phyloP scores from a whole-genome alignment of 2,797 vertebrate species.

The Leucoraja ocellata region DNA sequence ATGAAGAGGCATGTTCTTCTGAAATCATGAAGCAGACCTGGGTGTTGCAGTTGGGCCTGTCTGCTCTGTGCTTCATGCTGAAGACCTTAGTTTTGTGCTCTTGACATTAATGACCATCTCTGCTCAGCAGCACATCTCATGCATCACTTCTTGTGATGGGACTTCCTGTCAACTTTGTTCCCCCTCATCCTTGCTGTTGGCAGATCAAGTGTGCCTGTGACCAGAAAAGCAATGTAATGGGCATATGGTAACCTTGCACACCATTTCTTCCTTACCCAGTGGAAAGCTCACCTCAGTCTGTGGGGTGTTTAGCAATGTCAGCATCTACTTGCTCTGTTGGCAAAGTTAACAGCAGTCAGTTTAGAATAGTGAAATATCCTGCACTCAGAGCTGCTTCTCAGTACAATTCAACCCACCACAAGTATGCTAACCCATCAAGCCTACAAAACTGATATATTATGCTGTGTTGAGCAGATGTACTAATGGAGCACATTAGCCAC shows the following conservation, averaged over 20 bases:
- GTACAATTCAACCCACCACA: background rate
- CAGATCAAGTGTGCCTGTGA: background rate
- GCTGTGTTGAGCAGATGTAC: too few relatives aligned
- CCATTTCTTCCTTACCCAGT: background rate
- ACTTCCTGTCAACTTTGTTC: background rate
- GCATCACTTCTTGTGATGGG: too few relatives aligned
- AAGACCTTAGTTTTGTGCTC: background rate
- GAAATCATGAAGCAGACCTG: background rate
- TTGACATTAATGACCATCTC: background rate
- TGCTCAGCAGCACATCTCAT: background rate
- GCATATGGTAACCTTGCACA: background rate
- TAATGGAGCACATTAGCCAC: too few relatives aligned
- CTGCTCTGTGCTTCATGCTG: background rate
- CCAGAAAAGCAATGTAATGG: background rate
- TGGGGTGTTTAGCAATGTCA: background rate
- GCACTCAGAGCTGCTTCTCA: background rate
- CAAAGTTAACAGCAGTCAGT: background rate
- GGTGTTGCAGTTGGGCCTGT: background rate
- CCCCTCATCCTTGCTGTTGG: background rate
- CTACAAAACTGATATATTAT: too few relatives aligned
- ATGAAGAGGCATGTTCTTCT: background rate
- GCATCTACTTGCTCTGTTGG: background rate
- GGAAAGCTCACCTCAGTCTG: background rate
- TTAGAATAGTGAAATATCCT: background rate
- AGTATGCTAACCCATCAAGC: background rate